Evolutionary conservation across 2,113 vertebrate genomes (phyloP), one percentile per base, ranked within the genome.

Genomic region (Smithornis capensis): DNA sequence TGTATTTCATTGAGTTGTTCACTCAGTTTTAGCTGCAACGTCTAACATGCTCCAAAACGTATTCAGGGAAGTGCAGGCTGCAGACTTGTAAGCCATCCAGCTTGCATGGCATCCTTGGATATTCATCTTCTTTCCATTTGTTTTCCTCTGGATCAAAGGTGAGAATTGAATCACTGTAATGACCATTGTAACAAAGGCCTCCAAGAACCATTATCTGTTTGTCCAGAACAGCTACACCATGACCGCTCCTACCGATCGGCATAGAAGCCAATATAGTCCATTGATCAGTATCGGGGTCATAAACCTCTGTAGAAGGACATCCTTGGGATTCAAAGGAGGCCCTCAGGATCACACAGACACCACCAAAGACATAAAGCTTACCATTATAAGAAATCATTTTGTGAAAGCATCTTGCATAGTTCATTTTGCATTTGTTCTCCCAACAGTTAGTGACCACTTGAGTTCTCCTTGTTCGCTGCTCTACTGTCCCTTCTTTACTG

Each of bases 341-440:
- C 57, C 99, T 98, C 88, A 99, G 98, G 96, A 99, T 99, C 73
- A 99, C 99, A 93, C 99, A 99, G 90, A 99, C 99, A 13, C 99
- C 99, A 29, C 99, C 99, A 27, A 99, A 99, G 47, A 99, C 99
- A 92, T 99, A 99, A 93, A 99, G 98, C 98, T 99, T 99, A 95
- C 99, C 99, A 22, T 99, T 99, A 64, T 99, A 99, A 44, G 99
- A 99, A 94, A 99, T 99, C 99, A 99, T 99, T 97, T 99, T 99
- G 97, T 99, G 99, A 98, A 99, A 99, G 97, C 99, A 99, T 93
- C 99, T 99, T 13, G 99, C 99, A 12, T 99, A 99, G 98, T 99
- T 99, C 99, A 99, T 99, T 98, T 99, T 99, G 96, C 99, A 99
- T 96, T 99, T 99, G 97, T 99, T 99, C 97, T 99, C 99, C 99